phyloP scores from a whole-genome alignment of 2,888 invertebrate genomes.

The Lymantria monacha region DNA sequence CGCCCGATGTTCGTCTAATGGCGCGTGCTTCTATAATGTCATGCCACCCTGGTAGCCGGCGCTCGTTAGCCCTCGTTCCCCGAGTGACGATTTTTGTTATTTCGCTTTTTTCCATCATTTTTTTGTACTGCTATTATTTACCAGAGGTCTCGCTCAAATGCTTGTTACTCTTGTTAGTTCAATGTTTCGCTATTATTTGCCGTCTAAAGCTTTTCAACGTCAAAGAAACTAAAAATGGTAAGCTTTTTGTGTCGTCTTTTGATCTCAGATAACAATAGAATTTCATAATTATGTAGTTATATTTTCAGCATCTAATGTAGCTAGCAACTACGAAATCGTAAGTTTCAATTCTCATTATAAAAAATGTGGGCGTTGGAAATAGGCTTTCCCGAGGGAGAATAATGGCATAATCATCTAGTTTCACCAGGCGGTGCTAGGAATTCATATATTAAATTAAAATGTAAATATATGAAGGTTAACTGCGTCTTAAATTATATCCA shows the following conservation, averaged over 20 bases:
- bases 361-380: no score
- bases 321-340: no score
- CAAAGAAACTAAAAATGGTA: slow-evolving; percentile 6
- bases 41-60: slow-evolving; percentile 66
- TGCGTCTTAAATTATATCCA: no score
- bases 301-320: no score
- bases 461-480: no score
- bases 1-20: slow-evolving; percentile 48
- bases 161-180: slow-evolving; percentile 14
- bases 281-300: neutral
- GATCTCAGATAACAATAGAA: neutral
- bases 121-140: slow-evolving; percentile 24
- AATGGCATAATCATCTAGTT: no score
- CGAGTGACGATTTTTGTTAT: slow-evolving; percentile 33
- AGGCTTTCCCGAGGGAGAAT: no score
- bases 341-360: no score
- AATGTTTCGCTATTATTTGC: slow-evolving; percentile 21
- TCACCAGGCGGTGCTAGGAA: no score
- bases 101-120: slow-evolving; percentile 20
- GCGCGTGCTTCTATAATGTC: slow-evolving; percentile 69
- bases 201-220: slow-evolving; percentile 10
- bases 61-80: slow-evolving; percentile 56
- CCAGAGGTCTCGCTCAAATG: slow-evolving; percentile 17
- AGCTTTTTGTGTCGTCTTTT: neutral
- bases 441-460: no score